phyloP scores from a whole-genome alignment of 1,140 invertebrate species.

The Archegozetes longisetosus region DNA sequence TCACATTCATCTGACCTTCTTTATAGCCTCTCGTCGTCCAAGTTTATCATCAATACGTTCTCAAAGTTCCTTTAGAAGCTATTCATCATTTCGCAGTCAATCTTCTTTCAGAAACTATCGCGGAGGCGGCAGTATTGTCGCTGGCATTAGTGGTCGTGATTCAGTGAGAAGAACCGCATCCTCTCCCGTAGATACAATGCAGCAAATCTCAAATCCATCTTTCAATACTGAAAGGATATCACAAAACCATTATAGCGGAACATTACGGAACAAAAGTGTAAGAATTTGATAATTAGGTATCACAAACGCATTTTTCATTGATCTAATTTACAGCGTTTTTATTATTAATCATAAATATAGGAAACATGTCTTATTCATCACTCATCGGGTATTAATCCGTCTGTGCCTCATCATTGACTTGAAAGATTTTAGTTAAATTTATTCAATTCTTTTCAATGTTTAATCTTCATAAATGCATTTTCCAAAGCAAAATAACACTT shows the following conservation, averaged over 20 bases:
- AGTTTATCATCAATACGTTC: conserved; percentile 18
- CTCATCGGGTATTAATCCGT: not conserved
- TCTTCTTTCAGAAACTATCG: conserved; percentile 6
- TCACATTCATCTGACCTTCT: not conserved
- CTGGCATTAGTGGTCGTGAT: too few relatives aligned
- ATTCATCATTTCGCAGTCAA: conserved; percentile 11
- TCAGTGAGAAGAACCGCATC: conserved; percentile 11
- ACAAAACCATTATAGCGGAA: not conserved
- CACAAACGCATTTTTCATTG: too few relatives aligned
- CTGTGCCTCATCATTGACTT: not conserved
- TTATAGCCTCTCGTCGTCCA: conserved; percentile 18
- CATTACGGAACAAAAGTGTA: not conserved
- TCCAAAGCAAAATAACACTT: too few relatives aligned
- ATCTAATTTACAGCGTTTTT: too few relatives aligned
- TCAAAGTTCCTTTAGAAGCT: conserved; percentile 14
- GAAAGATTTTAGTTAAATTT: not conserved
- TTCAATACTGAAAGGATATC: not conserved
- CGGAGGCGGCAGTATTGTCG: not conserved
- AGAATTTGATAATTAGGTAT: not conserved
- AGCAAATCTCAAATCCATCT: not conserved
- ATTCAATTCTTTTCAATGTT: too few relatives aligned
- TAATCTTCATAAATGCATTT: too few relatives aligned
- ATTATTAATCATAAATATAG: not conserved
- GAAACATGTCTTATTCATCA: not conserved
- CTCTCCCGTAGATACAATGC: conserved; percentile 11